Base-by-base conservation (phyloP, 37 sponge, comb jelly and placozoan species). In the Bolinopsis microptera region DNA sequence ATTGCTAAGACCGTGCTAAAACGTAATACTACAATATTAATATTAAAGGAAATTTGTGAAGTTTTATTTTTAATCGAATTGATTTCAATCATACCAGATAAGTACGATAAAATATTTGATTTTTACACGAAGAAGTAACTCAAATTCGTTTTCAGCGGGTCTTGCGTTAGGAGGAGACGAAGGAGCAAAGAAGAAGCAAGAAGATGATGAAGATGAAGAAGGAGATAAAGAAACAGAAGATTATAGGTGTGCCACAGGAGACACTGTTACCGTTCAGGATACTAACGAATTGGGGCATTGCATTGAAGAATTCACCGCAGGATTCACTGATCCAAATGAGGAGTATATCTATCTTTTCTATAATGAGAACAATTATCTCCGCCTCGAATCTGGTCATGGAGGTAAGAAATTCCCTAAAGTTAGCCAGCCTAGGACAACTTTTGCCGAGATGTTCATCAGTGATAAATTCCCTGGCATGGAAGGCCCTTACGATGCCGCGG, bases 401-500 rank as follows among this genome's bases (percentile, higher is more conserved):
- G 18, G 5, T 21, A 8, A 8, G 26, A 28, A 72, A 30, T 72
- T 72, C 75, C 75, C 75, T 21, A 72, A n/a, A 30, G 31, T 72
- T 28, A 30, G 5, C 2, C 22, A 72, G 26, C 61, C 61, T 13
- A 21, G 18, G 5, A 72, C 31, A 3, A n/a, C 75, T n/a, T n/a
- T n/a, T 21, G 31, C 31, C 13, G 31, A 72, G 75, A n/a, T 72
- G 75, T 5, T n/a, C 5, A 21, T 72, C 26, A 72, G 75, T n/a
- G 75, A 72, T 21, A 28, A n/a, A 21, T 72, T 72, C 75, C 75
- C 75, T 3, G 75, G 75, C 31, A 30, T 72, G 31, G 31, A 28
- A 72, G 75, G 75, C 13, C 75, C 75, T 21, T 72, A 72, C 18
- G 75, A 72, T 72, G 75, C 75, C 18, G 75, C 75, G 5, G 75